phyloP scores from a whole-genome alignment of 2,797 vertebrate species.

The Acomys russatus region DNA sequence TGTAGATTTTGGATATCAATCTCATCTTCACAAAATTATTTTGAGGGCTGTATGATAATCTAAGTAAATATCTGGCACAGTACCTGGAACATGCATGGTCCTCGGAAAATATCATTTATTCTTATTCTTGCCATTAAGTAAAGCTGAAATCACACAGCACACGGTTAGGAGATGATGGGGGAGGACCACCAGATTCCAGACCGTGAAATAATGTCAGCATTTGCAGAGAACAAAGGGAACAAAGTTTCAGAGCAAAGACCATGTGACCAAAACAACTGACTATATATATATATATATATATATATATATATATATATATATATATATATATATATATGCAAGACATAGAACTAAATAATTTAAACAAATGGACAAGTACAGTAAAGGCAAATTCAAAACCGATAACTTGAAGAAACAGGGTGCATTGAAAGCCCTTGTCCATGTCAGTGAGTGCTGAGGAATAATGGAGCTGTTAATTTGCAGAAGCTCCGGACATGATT shows the following conservation, averaged over 20 bases:
- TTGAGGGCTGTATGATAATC: constrained; percentile 22
- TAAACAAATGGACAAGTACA: neutral
- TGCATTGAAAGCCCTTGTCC: neutral
- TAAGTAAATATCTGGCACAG: constrained; percentile 11
- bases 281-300: neutral
- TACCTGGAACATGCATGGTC: neutral
- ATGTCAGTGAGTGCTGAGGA: neutral
- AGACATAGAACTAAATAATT: constrained; percentile 25
- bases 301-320: neutral
- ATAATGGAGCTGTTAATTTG: no score
- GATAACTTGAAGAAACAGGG: neutral
- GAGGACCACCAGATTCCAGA: neutral
- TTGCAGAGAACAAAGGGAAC: neutral
- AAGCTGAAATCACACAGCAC: neutral
- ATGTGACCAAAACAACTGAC: neutral
- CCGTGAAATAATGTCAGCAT: neutral
- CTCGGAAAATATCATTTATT: neutral
- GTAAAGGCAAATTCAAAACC: constrained; percentile 14
- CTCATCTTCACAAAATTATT: constrained; percentile 54
- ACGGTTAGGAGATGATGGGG: neutral
- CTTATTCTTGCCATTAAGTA: neutral
- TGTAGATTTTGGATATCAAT: constrained; percentile 44
- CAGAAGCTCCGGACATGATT: neutral
- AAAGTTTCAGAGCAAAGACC: constrained; percentile 17
- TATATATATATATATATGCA: neutral